Evolutionary conservation across 35 echinoderm and acorn worm genomes (phyloP).

Genomic region (Apostichopus californicus): DNA sequence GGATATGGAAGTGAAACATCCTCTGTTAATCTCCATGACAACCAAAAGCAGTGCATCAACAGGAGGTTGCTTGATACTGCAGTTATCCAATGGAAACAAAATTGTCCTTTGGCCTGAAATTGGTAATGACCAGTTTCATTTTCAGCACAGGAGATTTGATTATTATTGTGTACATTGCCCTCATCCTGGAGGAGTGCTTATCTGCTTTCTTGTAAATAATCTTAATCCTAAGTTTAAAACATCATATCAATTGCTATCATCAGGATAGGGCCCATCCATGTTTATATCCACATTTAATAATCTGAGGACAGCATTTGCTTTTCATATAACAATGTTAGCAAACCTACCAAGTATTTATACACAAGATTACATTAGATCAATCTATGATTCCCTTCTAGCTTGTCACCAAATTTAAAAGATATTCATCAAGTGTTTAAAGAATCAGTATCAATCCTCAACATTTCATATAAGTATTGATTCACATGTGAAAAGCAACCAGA

Average conservation of each 20-base stretch:
- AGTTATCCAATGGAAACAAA: constrained; percentile 20
- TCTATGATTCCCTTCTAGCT: too few species aligned
- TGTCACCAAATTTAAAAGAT: too few species aligned
- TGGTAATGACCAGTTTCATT: constrained; percentile 14
- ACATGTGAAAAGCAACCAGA: too few species aligned
- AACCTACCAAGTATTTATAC: too few species aligned
- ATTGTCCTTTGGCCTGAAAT: constrained; percentile 61
- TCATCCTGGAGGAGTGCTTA: not conserved
- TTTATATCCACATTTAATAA: too few species aligned
- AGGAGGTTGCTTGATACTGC: constrained; percentile 58
- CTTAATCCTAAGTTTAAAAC: not conserved
- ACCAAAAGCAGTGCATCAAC: constrained; percentile 30
- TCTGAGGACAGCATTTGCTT: too few species aligned
- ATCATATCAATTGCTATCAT: not conserved
- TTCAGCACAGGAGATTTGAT: not conserved
- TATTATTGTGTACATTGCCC: not conserved
- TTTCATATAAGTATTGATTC: too few species aligned
- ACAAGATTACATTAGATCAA: too few species aligned
- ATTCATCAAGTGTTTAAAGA: too few species aligned
- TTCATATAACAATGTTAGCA: too few species aligned
- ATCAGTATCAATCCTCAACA: too few species aligned
- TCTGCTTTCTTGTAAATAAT: not conserved
- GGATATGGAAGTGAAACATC: constrained; percentile 43
- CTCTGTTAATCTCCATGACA: constrained; percentile 74
- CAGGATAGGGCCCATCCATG: too few species aligned